These are phyloP conservation scores for Coronaproctus castanopsis DNA, from an alignment of 2,888 invertebrate species.

Conservation along the genomic window DNA sequence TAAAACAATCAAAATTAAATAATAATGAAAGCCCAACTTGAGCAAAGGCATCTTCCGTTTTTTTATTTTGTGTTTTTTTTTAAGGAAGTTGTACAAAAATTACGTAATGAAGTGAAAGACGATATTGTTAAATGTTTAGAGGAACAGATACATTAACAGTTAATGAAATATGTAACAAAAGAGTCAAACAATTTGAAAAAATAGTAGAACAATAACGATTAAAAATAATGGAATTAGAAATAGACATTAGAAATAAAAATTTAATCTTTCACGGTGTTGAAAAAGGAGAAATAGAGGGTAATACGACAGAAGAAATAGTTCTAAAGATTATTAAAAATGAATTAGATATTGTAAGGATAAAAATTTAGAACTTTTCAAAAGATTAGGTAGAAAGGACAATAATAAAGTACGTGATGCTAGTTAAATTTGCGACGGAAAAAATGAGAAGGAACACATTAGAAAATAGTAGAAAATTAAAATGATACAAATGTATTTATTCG, in stretches of 20 bases:
- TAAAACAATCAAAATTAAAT: no score
- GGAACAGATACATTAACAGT: background rate
- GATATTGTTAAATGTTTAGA: no score
- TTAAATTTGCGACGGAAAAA: background rate
- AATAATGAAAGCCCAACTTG: no score
- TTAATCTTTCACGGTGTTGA: background rate
- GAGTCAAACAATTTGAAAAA: background rate
- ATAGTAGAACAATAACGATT: background rate
- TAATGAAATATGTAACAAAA: background rate
- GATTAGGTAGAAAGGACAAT: background rate
- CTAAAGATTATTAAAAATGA: background rate
- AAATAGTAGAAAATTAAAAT: background rate
- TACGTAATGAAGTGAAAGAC: no score
- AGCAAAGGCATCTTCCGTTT: no score
- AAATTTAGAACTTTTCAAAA: background rate
- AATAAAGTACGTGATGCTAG: background rate
- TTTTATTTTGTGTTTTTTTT: no score
- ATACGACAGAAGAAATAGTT: background rate
- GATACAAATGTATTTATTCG: background rate
- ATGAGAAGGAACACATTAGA: background rate
- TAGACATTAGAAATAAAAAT: background rate
- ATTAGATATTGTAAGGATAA: background rate
- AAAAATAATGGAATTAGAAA: background rate
- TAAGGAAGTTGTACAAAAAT: no score
- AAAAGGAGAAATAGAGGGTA: background rate